These are phyloP conservation scores for Allolobophora icterica DNA, from an alignment of 2,888 invertebrate species.

Conservation along the genomic window DNA sequence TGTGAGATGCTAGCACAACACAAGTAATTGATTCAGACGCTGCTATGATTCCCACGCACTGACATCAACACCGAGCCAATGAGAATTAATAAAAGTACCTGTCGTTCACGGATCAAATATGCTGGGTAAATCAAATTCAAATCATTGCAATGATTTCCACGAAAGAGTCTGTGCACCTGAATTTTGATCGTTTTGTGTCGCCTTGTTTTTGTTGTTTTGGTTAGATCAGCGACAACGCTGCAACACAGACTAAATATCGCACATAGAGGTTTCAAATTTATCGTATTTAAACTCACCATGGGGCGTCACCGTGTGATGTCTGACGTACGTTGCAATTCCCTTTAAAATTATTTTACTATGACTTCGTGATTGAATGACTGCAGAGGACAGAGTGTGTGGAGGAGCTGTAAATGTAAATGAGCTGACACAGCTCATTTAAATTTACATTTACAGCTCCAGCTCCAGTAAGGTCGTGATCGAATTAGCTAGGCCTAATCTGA, in stretches of 20 bases:
- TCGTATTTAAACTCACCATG: neutral
- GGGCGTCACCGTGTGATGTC: too few relatives aligned
- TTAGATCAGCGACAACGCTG: neutral
- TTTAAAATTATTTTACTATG: too few relatives aligned
- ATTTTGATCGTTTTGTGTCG: slow-evolving; percentile 5
- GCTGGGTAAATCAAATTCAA: neutral
- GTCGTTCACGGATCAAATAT: slow-evolving; percentile 1
- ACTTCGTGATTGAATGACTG: too few relatives aligned
- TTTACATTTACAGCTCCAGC: too few relatives aligned
- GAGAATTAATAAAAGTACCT: neutral
- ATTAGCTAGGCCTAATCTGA: too few relatives aligned
- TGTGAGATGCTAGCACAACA: neutral
- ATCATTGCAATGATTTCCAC: neutral
- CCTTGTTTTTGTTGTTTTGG: neutral
- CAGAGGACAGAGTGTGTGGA: too few relatives aligned
- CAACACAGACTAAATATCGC: neutral
- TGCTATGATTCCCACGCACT: neutral
- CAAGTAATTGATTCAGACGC: neutral
- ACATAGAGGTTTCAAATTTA: slow-evolving; percentile 8
- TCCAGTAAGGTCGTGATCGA: too few relatives aligned
- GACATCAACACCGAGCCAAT: neutral
- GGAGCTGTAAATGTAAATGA: too few relatives aligned
- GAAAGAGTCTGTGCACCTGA: neutral
- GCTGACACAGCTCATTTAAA: too few relatives aligned
- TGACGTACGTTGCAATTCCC: too few relatives aligned